A percentile compares a stretch with the other conserved stretches of the same genome.
These are phyloP conservation scores for Caenorhabditis sp. DNA, from an alignment of 2,888 invertebrate genomes.

Conservation along the genomic window DNA sequence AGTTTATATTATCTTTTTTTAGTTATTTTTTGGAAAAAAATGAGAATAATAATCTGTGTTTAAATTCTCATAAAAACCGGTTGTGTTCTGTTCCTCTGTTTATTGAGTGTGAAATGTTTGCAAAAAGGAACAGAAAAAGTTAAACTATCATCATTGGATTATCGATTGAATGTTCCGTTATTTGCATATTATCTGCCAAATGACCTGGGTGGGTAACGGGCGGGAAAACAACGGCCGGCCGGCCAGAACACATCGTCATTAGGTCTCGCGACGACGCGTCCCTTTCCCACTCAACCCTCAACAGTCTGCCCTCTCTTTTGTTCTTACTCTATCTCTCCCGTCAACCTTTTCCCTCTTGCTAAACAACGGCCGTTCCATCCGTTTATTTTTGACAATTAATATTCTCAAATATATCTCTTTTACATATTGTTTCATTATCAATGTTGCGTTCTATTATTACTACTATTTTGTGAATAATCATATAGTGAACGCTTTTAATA, in stretches of 20 bases:
- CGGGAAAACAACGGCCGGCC: background rate
- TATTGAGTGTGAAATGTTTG: too few relatives aligned
- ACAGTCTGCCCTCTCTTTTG: background rate
- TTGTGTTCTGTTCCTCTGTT: too few relatives aligned
- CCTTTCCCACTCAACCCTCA: background rate
- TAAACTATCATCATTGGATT: too few relatives aligned
- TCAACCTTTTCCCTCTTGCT: background rate
- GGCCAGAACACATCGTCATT: background rate
- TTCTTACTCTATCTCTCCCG: background rate
- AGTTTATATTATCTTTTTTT: too few relatives aligned
- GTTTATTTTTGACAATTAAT: background rate
- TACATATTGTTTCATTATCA: background rate
- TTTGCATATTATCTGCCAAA: too few relatives aligned
- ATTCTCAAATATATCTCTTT: background rate
- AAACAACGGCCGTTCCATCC: background rate
- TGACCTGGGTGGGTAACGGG: background rate
- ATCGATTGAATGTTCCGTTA: too few relatives aligned
- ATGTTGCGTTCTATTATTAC: background rate
- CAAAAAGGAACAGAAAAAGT: too few relatives aligned
- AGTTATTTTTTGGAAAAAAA: background rate
- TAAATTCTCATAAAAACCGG: too few relatives aligned
- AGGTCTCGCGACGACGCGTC: constrained; percentile 1
- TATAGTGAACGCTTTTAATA: too few relatives aligned
- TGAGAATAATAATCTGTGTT: background rate
- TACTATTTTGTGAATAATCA: too few relatives aligned